Percentiles rank a stretch among this genome's conserved stretches.
These are phyloP conservation scores for Calidris pygmaea DNA, from an alignment of 2,113 vertebrate species.

Conservation along the genomic window DNA sequence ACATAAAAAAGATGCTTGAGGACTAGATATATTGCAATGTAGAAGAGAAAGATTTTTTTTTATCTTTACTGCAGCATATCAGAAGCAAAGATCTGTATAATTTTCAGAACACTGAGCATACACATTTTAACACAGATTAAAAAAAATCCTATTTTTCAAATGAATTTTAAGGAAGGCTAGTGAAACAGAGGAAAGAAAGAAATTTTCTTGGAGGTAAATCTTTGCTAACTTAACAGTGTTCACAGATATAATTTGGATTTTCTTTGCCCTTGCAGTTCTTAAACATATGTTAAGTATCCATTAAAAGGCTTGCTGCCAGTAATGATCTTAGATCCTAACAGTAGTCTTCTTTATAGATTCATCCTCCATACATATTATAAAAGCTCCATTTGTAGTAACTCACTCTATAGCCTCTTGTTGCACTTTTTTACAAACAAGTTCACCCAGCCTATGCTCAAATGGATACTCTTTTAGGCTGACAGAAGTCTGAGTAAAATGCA, in stretches of 20 bases:
- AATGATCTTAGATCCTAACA: neutral
- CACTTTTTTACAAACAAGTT: neutral
- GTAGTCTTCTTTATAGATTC: neutral
- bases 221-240: neutral
- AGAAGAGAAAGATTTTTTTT: neutral
- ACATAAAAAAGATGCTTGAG: neutral
- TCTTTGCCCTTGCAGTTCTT: neutral
- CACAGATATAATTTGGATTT: neutral
- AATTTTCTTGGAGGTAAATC: neutral
- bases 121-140: neutral
- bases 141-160: neutral
- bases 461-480: neutral
- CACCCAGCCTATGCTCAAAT: neutral
- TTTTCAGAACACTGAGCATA: neutral
- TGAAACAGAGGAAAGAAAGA: neutral
- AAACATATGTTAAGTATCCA: neutral
- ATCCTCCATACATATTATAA: neutral
- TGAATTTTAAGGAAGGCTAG: neutral
- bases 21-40: neutral
- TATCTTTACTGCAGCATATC: neutral
- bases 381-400: neutral
- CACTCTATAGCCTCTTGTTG: neutral
- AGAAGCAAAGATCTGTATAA: neutral
- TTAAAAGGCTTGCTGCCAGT: neutral
- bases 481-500: neutral